Evolutionary conservation across 1,140 invertebrate genomes (phyloP), one percentile per base, ranked within the genome.

Genomic region (Danaus plexippus): DNA sequence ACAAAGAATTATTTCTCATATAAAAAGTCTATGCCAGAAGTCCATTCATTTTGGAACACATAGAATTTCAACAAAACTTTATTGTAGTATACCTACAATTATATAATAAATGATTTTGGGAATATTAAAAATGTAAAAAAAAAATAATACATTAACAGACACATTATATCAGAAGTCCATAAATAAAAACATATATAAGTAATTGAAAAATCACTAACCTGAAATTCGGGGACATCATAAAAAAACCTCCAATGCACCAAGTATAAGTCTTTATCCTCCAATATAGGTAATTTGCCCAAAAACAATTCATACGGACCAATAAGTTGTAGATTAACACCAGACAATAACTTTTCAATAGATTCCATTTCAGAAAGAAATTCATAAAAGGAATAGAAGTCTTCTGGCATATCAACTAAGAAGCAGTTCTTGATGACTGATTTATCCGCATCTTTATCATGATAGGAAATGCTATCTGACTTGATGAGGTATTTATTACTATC

Each of bases 211-310:
- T 15, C 58, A 61, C 57, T 79, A 88, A 93, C 92, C 87, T 94
- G 94, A 85, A 98, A 96, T 88, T 98, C 96, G 42, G 97, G 96
- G 45, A 95, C 95, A 90, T 98, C 97, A 87, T 95, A 97, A 81
- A 92, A 98, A 87, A 94, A 97, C 70, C 97, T 89, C 93, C 95
- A 97, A 77, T 98, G 95, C 42, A 91, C 80, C 62, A 97, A 79
- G 77, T 92, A 91, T 55, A 91, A 84, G n/a, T 90, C 89, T 51
- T 89, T 87, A 67, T 92, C 73, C 41, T 88, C 79, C 51, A 90
- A 73, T 70, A 90, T 85, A 45, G 87, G 90, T 58, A 94, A 88
- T 69, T 91, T 91, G 9, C 91, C 91, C 49, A 89, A 87, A 15
- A 97, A 76, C 32, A 97, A 90, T 88, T 98, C 96, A 88, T 90